A percentile compares a stretch with the other conserved stretches of the same genome.
These are phyloP conservation scores for Priocnemis perturbator DNA, from an alignment of 2,888 invertebrate species.

Conservation along the genomic window DNA sequence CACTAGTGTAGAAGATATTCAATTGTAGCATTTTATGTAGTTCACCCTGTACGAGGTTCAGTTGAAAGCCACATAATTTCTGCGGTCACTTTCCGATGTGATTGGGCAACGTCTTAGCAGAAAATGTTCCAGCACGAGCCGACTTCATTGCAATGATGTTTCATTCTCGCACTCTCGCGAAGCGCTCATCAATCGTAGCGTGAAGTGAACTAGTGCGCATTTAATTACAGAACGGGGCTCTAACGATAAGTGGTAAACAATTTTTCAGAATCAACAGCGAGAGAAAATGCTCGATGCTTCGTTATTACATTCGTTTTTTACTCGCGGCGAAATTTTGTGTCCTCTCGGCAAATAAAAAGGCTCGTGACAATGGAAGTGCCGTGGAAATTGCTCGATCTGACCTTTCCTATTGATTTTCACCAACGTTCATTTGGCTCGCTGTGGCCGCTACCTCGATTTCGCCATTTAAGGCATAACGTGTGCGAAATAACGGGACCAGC, in stretches of 20 bases:
- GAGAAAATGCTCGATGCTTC: conserved; percentile 22
- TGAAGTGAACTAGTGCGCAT: background rate
- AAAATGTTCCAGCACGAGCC: too few species aligned
- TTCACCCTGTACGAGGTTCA: too few species aligned
- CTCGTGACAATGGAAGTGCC: conserved; percentile 44
- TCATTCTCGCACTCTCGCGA: too few species aligned
- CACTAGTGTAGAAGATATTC: too few species aligned
- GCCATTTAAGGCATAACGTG: conserved; percentile 51
- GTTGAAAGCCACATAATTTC: too few species aligned
- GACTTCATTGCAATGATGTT: too few species aligned
- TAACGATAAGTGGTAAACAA: conserved; percentile 35
- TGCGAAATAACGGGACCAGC: conserved; percentile 20
- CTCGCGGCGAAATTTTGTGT: conserved; percentile 50
- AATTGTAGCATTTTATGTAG: too few species aligned
- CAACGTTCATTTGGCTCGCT: conserved; percentile 53
- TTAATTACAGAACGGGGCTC: background rate
- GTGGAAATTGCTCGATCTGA: conserved; percentile 49
- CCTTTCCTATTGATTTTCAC: conserved; percentile 54
- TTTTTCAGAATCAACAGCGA: conserved; percentile 24
- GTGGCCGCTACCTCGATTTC: conserved; percentile 20
- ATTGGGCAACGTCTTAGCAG: too few species aligned
- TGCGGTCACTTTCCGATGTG: too few species aligned
- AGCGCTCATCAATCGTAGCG: too few species aligned
- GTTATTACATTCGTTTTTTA: conserved; percentile 30
- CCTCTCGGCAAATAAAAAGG: conserved; percentile 15